Base-by-base conservation (phyloP, 2,113 vertebrate species). In the Tiliqua scincoides region DNA sequence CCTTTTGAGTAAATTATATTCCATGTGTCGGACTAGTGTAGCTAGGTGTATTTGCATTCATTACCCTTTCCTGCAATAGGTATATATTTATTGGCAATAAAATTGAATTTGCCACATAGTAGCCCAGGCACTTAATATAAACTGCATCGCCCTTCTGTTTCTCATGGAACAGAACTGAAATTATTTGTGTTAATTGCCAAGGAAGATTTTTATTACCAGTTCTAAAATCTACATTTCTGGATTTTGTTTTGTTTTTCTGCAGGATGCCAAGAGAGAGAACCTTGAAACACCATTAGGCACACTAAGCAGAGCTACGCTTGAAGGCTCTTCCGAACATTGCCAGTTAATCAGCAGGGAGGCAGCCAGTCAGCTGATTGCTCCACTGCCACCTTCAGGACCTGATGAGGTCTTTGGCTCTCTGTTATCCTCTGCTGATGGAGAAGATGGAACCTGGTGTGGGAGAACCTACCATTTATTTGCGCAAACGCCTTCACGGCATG, bases 1-100 rank as follows among this genome's bases (percentile, higher is more conserved):
- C 9, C 65, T 91, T 92, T 90, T 65, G 61, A 81, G 43, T 80
- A 89, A 91, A 93, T 92, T 90, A 84, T 83, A 74, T 89, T 91
- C 85, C 84, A 17, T 57, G 17, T 54, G 9, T 76, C 25, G 82
- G 79, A 83, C 74, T 10, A 85, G 12, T 84, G 4, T 25, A 76
- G 63, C 72, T 63, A 88, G 57, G 88, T 89, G 85, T 83, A 91
- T 87, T 87, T 88, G 79, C 10, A 82, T 59, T 80, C 25, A 76
- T 32, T 4, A 83, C 37, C 82, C 21, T 89, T 0, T 70, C 85
- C 79, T 82, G 71, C 85, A 93, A 88, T 54, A 84, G 1, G 21
- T 87, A 20, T 15, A 37, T 17, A 52, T 87, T 88, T 90, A 79
- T 62, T 37, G 84, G 25, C 62, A 84, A 40, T 82, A 74, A 93